Conservation (phyloP, 2,113 vertebrate genomes). For the Pelusios castaneus region DNA sequence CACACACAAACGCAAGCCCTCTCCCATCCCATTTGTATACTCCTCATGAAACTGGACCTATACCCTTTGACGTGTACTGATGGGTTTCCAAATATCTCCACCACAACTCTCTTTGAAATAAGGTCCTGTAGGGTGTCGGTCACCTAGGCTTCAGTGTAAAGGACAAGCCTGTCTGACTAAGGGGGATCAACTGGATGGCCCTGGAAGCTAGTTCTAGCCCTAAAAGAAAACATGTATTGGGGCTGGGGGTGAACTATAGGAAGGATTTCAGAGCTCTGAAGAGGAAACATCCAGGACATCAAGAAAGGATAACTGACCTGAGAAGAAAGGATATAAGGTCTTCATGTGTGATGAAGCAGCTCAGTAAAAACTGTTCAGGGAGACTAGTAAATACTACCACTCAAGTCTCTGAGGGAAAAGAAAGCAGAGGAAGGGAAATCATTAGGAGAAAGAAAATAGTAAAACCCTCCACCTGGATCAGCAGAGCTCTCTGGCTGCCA, state of each 20-base stretch:
- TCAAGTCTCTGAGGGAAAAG: constrained; percentile 36
- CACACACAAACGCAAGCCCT: background rate
- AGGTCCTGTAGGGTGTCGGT: background rate
- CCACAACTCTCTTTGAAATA: background rate
- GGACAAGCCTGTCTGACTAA: background rate
- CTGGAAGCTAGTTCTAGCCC: background rate
- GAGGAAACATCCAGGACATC: constrained; percentile 25
- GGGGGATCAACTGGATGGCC: background rate
- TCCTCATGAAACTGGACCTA: background rate
- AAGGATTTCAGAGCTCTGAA: constrained; percentile 27
- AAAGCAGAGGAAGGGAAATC: constrained; percentile 30
- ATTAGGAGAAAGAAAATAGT: constrained; percentile 53
- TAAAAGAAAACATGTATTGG: background rate
- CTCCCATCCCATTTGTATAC: background rate
- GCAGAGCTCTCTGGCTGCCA: constrained; percentile 34
- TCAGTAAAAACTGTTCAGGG: background rate
- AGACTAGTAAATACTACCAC: constrained; percentile 6
- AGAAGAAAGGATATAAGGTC: constrained; percentile 20
- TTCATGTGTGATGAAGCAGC: constrained; percentile 6
- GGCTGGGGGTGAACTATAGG: background rate
- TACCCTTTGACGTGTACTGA: background rate
- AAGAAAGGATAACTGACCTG: constrained; percentile 8
- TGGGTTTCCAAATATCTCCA: background rate
- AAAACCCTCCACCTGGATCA: constrained; percentile 37
- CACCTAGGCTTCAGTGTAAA: background rate